Evolutionary conservation across 2,113 vertebrate genomes (phyloP).

Genomic region (Turdus rufiventris): DNA sequence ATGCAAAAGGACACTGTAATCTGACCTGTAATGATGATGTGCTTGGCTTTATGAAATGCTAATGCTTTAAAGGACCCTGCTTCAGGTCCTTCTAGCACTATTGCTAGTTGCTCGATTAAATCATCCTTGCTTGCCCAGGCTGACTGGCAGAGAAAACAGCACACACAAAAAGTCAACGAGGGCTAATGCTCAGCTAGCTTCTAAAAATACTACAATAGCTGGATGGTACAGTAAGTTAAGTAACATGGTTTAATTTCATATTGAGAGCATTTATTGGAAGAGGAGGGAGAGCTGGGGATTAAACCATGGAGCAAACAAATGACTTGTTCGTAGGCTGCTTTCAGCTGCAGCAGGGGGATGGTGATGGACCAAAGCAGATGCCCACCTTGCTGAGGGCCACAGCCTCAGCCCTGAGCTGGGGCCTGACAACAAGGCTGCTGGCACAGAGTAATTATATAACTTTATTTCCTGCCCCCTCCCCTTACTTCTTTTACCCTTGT

Average conservation of each 20-base stretch:
- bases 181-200: constrained; percentile 15
- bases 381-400: background rate
- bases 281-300: background rate
- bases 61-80: background rate
- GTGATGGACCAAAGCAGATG: constrained; percentile 9
- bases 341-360: background rate
- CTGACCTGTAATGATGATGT: background rate
- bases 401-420: accelerated
- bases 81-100: background rate
- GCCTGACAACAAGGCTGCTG: accelerated
- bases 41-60: background rate
- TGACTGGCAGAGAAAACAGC: background rate
- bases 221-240: constrained; percentile 31
- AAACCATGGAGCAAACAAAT: background rate
- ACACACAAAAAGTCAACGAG: background rate
- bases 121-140: background rate
- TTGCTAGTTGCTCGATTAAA: background rate
- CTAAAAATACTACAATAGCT: constrained; percentile 57
- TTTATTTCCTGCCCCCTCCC: background rate
- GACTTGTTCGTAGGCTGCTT: background rate
- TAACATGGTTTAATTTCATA: constrained; percentile 47
- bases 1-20: background rate
- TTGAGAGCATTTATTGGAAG: constrained; percentile 25
- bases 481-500: background rate
- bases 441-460: background rate